Base-by-base conservation (phyloP, 2,113 vertebrate species). In the Bombycilla garrulus region DNA sequence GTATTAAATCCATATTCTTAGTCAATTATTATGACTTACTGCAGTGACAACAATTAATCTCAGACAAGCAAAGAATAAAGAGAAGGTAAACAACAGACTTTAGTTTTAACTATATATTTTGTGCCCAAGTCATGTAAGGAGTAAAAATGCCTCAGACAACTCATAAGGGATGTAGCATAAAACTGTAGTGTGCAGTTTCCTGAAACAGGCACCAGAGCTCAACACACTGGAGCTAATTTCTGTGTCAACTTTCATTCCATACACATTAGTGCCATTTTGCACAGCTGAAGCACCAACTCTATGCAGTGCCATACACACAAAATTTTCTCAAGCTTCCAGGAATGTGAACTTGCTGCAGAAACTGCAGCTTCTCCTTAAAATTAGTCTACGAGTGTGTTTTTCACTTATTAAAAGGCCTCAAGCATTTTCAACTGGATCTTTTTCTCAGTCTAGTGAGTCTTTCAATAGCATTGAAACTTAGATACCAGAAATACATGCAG, bases 191-290 rank as follows among this genome's bases (percentile, higher is more conserved):
- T 54, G 29, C 35, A 82, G 33, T 81, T 67, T 58, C 89, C 65
- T 90, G 81, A 42, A 81, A 67, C 14, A 76, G 53, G 47, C 69
- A 67, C 47, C 70, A 77, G 60, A 65, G 26, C n/a, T 81, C 44
- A 86, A 79, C 23, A 54, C 31, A 69, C 10, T 25, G 73, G 25
- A 92, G 77, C 11, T 81, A 66, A 95, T 91, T 91, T 93, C 69
- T 96, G 70, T 29, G 51, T 79, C 74, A 93, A n/a, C 42, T 87
- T 94, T 94, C 48, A 85, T 91, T 94, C 78, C 70, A 31, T 26
- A 64, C 0, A 2, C 53, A 87, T 84, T 72, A 95, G 44, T 69
- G n/a, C 25, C 81, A 62, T 65, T 95, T 74, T 86, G 50, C 50
- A 88, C 11, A 92, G 50, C 57, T 86, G 47, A 88, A 93, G 72